Percentiles rank a stretch among this genome's conserved stretches.
Conservation (phyloP, 2,888 invertebrate species). For the Eilema griseolum region DNA sequence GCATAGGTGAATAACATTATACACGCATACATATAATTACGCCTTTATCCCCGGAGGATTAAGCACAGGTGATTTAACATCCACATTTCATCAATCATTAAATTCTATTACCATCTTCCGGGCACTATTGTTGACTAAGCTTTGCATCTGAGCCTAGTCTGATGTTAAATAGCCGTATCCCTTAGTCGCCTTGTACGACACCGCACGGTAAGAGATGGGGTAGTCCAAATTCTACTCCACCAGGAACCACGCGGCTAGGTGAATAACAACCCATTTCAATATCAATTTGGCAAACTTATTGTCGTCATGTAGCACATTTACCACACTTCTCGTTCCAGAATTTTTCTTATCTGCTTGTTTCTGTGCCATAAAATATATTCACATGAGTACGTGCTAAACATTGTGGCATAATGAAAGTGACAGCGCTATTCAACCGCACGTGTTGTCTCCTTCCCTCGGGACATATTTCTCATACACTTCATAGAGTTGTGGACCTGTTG, state of each 20-base stretch:
- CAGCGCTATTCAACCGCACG: slow-evolving; percentile 1
- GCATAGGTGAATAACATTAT: not conserved
- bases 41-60: too few species aligned
- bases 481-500: slow-evolving; percentile 20
- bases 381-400: not conserved
- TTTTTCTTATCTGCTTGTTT: not conserved
- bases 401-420: slow-evolving; percentile 4
- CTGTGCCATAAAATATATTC: not conserved
- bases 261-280: not conserved
- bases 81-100: too few species aligned
- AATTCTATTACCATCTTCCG: too few species aligned
- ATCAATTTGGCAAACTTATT: not conserved
- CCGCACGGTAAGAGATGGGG: too few species aligned
- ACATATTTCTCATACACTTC: not conserved
- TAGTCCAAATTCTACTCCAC: too few species aligned
- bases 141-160: too few species aligned
- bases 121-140: too few species aligned
- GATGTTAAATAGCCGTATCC: too few species aligned
- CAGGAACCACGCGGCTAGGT: too few species aligned
- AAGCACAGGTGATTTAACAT: too few species aligned
- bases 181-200: too few species aligned
- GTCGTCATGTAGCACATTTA: not conserved
- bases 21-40: too few species aligned
- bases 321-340: not conserved
- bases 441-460: not conserved